Evolutionary conservation across 2,113 vertebrate species (phyloP).

Genomic region (Plecotus auritus): DNA sequence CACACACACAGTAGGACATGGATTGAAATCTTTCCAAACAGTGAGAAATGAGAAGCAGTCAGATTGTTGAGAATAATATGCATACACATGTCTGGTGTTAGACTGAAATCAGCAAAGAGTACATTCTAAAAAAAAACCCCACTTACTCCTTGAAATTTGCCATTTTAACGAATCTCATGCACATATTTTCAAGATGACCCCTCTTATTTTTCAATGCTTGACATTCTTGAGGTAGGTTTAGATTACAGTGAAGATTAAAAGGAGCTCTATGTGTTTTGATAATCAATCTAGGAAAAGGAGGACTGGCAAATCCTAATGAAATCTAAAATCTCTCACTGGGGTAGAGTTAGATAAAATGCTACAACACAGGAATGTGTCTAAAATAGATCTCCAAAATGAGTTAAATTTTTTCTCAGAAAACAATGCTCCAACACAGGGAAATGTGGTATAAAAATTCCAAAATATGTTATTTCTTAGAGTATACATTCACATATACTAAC

Average conservation of each 20-base stretch:
- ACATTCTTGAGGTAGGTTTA: background rate
- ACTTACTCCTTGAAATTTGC: background rate
- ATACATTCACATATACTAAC: background rate
- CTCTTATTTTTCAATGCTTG: background rate
- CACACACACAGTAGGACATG: background rate
- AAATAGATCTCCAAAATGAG: background rate
- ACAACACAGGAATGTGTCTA: background rate
- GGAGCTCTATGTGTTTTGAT: background rate
- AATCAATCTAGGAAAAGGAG: background rate
- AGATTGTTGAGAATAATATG: background rate
- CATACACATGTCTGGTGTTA: background rate
- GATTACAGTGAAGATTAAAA: background rate
- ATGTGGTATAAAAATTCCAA: background rate
- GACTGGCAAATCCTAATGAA: background rate
- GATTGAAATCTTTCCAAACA: background rate
- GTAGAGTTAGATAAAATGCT: background rate
- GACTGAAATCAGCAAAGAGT: background rate
- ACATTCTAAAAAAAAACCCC: background rate
- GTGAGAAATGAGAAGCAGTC: background rate
- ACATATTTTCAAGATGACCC: background rate
- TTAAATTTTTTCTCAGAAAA: background rate
- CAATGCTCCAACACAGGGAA: background rate
- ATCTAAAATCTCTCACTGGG: background rate
- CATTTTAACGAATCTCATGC: background rate
- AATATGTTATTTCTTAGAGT: background rate